Evolutionary conservation across 2,113 vertebrate species (phyloP).

Genomic region (Scomber colias): DNA sequence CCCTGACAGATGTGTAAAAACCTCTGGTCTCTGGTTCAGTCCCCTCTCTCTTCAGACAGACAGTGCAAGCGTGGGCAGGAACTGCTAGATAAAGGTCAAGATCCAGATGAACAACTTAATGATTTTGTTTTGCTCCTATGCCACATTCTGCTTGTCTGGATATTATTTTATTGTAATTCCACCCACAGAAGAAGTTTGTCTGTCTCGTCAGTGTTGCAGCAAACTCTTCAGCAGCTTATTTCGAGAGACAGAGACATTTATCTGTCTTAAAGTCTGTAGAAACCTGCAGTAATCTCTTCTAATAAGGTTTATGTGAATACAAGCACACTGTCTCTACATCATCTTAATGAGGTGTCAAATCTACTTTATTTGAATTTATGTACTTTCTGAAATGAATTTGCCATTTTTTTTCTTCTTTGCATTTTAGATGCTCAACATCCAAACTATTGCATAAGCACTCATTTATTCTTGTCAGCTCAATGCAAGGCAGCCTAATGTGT

Average conservation of each 20-base stretch:
- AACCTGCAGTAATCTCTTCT: background rate
- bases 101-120: conserved; percentile 35
- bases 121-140: conserved; percentile 26
- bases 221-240: conserved; percentile 36
- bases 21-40: conserved; percentile 25
- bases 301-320: background rate
- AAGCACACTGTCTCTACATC: conserved; percentile 10
- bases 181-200: conserved; percentile 12
- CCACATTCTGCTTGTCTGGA: conserved; percentile 23
- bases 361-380: background rate
- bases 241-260: conserved; percentile 19
- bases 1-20: background rate
- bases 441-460: background rate
- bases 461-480: conserved; percentile 17
- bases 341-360: background rate
- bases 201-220: background rate
- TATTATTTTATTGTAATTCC: conserved; percentile 39
- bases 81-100: conserved; percentile 38
- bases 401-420: background rate
- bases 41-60: conserved; percentile 12
- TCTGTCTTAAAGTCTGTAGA: conserved; percentile 5
- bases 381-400: background rate
- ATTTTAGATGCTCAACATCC: background rate
- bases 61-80: background rate
- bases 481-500: background rate